Conservation (phyloP, 1,140 invertebrate genomes). For the Listronotus bonariensis region DNA sequence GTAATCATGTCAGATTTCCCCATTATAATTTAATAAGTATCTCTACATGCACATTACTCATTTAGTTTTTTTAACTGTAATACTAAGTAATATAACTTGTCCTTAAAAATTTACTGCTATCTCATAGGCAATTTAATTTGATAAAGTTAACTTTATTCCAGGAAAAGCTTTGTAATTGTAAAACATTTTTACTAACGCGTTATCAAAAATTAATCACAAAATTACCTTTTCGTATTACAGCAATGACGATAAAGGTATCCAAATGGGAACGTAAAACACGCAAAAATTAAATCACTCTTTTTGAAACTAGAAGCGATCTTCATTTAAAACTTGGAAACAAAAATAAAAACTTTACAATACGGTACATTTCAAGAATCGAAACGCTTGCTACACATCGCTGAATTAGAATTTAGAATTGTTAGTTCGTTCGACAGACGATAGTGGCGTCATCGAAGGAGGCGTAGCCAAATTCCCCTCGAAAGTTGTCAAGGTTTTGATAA, state of each 20-base stretch:
- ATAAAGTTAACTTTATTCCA: no score
- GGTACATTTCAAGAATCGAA: conserved; percentile 34
- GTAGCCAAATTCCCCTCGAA: conserved; percentile 22
- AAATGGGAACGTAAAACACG: conserved; percentile 20
- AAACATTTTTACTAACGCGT: no score
- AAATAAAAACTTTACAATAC: conserved; percentile 32
- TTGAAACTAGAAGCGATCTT: conserved; percentile 23
- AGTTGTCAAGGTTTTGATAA: conserved; percentile 15
- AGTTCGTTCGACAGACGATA: conserved; percentile 41
- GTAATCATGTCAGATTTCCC: no score
- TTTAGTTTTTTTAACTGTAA: no score
- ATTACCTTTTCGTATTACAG: conserved; percentile 14
- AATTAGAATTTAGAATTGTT: conserved; percentile 46
- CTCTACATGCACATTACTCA: no score
- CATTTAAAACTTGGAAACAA: conserved; percentile 32
- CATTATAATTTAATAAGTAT: no score
- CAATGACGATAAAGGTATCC: conserved; percentile 10
- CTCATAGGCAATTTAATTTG: no score
- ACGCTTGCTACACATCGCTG: conserved; percentile 30
- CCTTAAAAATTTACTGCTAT: no score
- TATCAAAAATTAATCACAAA: background rate
- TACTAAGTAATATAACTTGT: no score
- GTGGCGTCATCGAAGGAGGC: conserved; percentile 37
- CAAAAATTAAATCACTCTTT: conserved; percentile 26
- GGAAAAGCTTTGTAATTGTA: no score